Conservation (phyloP, 2,113 vertebrate species). For the Hypocryptadius cinnamomeus region DNA sequence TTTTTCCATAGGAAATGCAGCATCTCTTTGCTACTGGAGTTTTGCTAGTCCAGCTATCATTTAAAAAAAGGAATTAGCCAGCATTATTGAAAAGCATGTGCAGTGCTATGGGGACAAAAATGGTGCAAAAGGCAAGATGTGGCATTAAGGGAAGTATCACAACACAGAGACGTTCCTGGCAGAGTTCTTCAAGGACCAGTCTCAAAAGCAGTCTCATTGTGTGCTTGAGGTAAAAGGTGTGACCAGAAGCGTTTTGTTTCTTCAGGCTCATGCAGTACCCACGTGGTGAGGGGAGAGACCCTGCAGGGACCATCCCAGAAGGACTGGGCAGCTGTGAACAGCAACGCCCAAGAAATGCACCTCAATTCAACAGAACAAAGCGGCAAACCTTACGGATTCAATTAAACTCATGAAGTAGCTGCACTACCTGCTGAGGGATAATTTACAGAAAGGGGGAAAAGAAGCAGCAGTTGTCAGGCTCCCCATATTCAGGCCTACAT, state of each 20-base stretch:
- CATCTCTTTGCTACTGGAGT: background rate
- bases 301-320: background rate
- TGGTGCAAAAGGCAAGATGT: background rate
- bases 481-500: background rate
- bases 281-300: rapidly evolving
- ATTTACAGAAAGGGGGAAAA: background rate
- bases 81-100: background rate
- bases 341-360: rapidly evolving
- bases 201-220: background rate
- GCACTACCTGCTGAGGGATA: background rate
- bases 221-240: background rate
- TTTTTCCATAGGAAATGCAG: background rate
- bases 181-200: background rate
- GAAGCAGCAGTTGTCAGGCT: background rate
- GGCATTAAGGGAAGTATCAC: background rate
- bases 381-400: background rate
- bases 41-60: background rate
- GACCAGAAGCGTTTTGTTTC: background rate
- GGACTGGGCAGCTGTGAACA: background rate
- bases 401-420: background rate
- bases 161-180: background rate
- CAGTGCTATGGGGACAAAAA: no score
- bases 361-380: background rate
- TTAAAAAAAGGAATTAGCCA: background rate
- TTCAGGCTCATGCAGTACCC: background rate